Evolutionary conservation across 1,140 invertebrate genomes (phyloP).

Genomic region (Gyrodactylus bullatarudis): DNA sequence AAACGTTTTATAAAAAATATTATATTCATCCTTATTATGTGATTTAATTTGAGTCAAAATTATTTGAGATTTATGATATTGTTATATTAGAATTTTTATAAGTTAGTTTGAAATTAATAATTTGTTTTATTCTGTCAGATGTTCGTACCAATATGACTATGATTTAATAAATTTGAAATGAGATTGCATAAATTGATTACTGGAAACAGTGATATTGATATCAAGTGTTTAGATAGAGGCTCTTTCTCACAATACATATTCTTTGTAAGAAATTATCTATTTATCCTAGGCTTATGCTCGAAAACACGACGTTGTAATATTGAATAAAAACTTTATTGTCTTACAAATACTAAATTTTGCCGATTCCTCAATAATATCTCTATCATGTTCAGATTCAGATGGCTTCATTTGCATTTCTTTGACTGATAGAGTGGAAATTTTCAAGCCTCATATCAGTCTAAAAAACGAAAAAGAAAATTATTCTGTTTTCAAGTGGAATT

Average conservation of each 20-base stretch:
- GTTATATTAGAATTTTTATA: too few relatives aligned
- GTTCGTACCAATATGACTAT: too few relatives aligned
- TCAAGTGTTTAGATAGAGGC: neutral
- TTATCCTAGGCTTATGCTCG: neutral
- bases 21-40: too few relatives aligned
- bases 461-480: neutral
- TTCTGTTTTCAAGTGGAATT: neutral
- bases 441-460: neutral
- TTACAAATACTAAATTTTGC: neutral
- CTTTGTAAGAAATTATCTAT: neutral
- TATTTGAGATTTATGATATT: too few relatives aligned
- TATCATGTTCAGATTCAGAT: neutral
- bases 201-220: neutral
- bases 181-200: neutral
- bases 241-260: neutral
- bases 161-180: neutral
- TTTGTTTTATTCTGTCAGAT: too few relatives aligned
- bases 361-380: neutral
- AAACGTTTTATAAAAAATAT: too few relatives aligned
- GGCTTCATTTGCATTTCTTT: neutral
- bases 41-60: too few relatives aligned
- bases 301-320: neutral
- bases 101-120: too few relatives aligned
- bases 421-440: neutral
- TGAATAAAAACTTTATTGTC: neutral